Evolutionary conservation across 2,113 vertebrate genomes (phyloP).

Genomic region (Suricata suricatta): DNA sequence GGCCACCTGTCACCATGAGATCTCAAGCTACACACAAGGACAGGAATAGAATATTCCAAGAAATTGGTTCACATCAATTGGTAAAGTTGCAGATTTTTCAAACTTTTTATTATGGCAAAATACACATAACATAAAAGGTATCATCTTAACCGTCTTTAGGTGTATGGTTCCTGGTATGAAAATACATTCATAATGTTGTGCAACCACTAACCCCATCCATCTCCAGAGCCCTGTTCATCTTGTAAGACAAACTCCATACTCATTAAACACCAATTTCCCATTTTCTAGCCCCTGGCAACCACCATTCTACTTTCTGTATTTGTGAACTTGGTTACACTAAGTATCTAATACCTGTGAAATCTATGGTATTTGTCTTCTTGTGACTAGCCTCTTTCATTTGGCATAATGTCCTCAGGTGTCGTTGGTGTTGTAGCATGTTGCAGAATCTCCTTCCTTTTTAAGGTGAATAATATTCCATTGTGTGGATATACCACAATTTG

Average conservation of each 20-base stretch:
- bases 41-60: not conserved
- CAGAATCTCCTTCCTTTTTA: not conserved
- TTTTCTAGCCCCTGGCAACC: not conserved
- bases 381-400: not conserved
- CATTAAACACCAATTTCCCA: not conserved
- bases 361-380: not conserved
- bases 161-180: not conserved
- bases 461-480: not conserved
- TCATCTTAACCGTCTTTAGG: not conserved
- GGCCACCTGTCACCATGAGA: not conserved
- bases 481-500: not conserved
- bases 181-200: not conserved
- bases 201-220: not conserved
- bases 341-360: not conserved
- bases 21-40: not conserved
- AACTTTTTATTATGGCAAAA: not conserved
- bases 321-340: not conserved
- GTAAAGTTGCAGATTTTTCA: not conserved
- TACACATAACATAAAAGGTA: not conserved
- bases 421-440: no score
- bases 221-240: not conserved
- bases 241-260: not conserved
- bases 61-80: not conserved
- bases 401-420: not conserved
- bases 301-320: not conserved